Conservation (phyloP, 2,888 invertebrate genomes). For the Busseola fusca region DNA sequence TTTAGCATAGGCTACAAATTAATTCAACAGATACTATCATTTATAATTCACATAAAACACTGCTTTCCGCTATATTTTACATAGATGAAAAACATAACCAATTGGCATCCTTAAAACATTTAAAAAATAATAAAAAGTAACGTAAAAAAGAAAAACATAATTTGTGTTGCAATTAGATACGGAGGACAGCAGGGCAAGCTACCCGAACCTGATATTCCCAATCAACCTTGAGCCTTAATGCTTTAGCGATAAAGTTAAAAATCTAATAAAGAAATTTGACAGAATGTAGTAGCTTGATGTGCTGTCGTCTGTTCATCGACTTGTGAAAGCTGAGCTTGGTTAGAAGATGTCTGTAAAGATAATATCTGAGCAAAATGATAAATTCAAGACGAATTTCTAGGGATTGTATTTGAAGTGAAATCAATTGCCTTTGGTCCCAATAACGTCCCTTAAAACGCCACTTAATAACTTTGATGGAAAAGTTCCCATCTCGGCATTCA, state of each 20-base stretch:
- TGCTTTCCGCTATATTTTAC: neutral
- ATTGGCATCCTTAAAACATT: neutral
- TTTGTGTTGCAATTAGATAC: neutral
- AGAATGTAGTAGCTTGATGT: too few relatives aligned
- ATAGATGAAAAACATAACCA: neutral
- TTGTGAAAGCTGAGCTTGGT: neutral
- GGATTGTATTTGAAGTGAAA: slow-evolving; percentile 31
- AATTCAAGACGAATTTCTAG: slow-evolving; percentile 26
- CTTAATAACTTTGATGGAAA: slow-evolving; percentile 49
- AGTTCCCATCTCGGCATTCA: slow-evolving; percentile 40
- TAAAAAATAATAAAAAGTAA: neutral
- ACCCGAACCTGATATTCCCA: too few relatives aligned
- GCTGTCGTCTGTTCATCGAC: neutral
- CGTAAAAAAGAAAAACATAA: neutral
- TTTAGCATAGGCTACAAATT: neutral
- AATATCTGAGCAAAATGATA: slow-evolving; percentile 32
- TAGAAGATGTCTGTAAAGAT: slow-evolving; percentile 4
- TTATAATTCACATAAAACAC: slow-evolving; percentile 4
- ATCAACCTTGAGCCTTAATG: too few relatives aligned
- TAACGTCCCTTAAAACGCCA: slow-evolving; percentile 31
- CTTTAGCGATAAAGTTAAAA: too few relatives aligned
- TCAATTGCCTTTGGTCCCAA: slow-evolving; percentile 42
- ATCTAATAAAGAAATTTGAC: too few relatives aligned
- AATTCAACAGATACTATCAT: slow-evolving; percentile 3
- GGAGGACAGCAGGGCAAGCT: too few relatives aligned